phyloP scores from a whole-genome alignment of 1,140 invertebrate genomes.

The Megalonaias nervosa region DNA sequence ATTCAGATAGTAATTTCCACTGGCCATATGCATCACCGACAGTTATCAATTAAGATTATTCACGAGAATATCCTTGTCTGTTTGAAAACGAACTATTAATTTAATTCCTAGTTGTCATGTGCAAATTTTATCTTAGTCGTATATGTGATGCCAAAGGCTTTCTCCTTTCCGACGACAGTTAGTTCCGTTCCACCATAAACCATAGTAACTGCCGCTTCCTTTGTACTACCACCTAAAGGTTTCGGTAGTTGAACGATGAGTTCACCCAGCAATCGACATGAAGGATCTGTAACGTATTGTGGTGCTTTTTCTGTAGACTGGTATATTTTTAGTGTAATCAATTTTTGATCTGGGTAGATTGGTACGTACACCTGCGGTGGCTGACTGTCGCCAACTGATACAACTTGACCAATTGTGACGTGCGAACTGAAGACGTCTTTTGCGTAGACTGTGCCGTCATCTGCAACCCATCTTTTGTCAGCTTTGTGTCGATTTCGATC shows the following conservation, averaged over 20 bases:
- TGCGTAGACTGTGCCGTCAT: slow-evolving; percentile 15
- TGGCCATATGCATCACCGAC: too few relatives aligned
- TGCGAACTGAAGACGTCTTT: slow-evolving; percentile 20
- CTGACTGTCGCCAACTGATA: background rate
- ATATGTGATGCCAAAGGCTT: background rate
- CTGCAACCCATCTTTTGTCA: slow-evolving; percentile 2
- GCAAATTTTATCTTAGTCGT: too few relatives aligned
- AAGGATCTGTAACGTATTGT: slow-evolving; percentile 6
- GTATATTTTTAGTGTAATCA: slow-evolving; percentile 2
- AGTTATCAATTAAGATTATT: too few relatives aligned
- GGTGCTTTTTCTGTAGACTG: background rate
- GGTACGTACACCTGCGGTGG: slow-evolving; percentile 5
- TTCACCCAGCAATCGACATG: slow-evolving; percentile 6
- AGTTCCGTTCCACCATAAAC: slow-evolving; percentile 26
- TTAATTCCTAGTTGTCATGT: too few relatives aligned
- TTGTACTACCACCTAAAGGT: background rate
- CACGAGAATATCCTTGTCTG: too few relatives aligned
- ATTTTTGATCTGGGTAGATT: slow-evolving; percentile 11
- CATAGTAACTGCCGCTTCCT: slow-evolving; percentile 12
- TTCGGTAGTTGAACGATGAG: slow-evolving; percentile 13
- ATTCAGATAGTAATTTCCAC: too few relatives aligned
- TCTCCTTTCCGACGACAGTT: slow-evolving; percentile 11
- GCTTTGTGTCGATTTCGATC: slow-evolving; percentile 9
- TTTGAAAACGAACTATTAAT: too few relatives aligned
- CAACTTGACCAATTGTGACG: slow-evolving; percentile 8